phyloP scores from a whole-genome alignment of 2,888 invertebrate species.

The Dermolepida albohirtum region DNA sequence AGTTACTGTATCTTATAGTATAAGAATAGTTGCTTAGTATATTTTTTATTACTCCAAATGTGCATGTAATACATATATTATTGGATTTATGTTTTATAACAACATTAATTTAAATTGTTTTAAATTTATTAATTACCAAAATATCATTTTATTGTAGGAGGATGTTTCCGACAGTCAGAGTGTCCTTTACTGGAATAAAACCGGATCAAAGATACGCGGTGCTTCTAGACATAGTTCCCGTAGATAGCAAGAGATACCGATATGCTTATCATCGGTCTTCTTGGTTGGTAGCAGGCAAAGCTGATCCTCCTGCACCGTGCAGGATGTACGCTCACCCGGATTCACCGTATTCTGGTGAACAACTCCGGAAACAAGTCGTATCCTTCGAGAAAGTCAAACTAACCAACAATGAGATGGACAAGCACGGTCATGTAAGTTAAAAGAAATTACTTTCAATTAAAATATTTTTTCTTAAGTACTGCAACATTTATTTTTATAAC shows the following conservation, averaged over 20 bases:
- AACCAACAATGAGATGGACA: slow-evolving; percentile 98
- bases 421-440: slow-evolving; percentile 88
- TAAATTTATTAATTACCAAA: slow-evolving; percentile 42
- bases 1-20: too few relatives aligned
- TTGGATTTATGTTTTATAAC: too few relatives aligned
- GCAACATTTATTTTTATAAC: not conserved
- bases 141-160: slow-evolving; percentile 74
- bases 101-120: not conserved
- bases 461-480: not conserved
- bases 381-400: slow-evolving; percentile 99
- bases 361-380: slow-evolving; percentile 95
- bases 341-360: slow-evolving; percentile 95
- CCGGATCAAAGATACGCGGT: slow-evolving; percentile 91
- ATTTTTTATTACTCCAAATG: too few relatives aligned
- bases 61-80: too few relatives aligned
- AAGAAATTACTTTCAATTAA: too few relatives aligned
- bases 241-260: slow-evolving; percentile 95
- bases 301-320: slow-evolving; percentile 95
- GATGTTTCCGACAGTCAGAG: slow-evolving; percentile 98
- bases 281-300: slow-evolving; percentile 98
- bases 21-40: too few relatives aligned
- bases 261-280: slow-evolving; percentile 99
- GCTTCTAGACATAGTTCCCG: slow-evolving; percentile 95
- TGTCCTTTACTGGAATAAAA: slow-evolving; percentile 88
- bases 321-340: slow-evolving; percentile 97